Base-by-base conservation (phyloP, 2,113 vertebrate genomes). In the Megaleporinus macrocephalus region DNA sequence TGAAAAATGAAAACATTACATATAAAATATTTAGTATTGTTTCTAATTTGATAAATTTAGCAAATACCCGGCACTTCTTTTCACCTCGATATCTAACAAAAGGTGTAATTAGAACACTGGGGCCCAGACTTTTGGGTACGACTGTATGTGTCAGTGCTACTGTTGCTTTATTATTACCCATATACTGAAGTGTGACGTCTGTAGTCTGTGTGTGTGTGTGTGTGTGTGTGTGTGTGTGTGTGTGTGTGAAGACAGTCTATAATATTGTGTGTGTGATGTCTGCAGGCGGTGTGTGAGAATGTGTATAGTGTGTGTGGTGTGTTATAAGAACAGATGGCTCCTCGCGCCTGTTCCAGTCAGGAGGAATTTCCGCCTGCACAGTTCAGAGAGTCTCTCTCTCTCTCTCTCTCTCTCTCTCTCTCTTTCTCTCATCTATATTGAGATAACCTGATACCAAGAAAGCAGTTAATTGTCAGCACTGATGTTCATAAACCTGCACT, bases 281-380 rank as follows among this genome's bases (percentile, higher is more conserved):
- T 65, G 12, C n/a, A 76, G 73, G 22, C 13, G 44, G 53, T 27
- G 30, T 49, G 18, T 66, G 22, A 11, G 33, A 16, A 30, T 78
- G 20, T 80, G 57, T 73, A 47, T 74, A 44, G 24, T 74, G 51
- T 22, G 49, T 69, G 29, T 36, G 75, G 69, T 53, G 66, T 61
- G 66, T 83, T 72, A 51, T 62, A 16, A 36, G 55, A 72, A 63
- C 81, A 83, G 81, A 83, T 78, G 81, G 81, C 41, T 30, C 49
- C 13, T 22, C 68, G 30, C 61, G 80, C 44, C 36, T 77, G 73
- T 36, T 82, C 63, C 49, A 71, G 44, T 66, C 66, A 62, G 55
- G 20, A 72, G 73, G 16, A 84, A 76, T 80, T 70, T 84, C 78
- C 47, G 22, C 57, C 59, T 73, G 29, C 30, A 36, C 18, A 30